Conservation (phyloP, 2,113 vertebrate species). For the Gobiocypris rarus region DNA sequence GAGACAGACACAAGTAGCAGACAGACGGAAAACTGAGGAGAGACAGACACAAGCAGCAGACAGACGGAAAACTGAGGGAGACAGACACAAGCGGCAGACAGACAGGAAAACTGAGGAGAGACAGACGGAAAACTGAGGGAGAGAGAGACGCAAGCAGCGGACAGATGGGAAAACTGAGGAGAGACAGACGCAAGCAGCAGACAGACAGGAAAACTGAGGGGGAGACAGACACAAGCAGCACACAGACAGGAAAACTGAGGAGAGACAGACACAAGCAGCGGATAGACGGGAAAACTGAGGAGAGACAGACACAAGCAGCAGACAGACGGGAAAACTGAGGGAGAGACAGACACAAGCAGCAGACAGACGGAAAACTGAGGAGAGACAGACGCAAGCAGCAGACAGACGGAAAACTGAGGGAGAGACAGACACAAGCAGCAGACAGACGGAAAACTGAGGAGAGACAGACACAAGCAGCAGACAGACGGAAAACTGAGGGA, state of each 20-base stretch:
- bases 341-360: not conserved
- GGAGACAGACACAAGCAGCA: not conserved
- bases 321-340: too few relatives aligned
- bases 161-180: too few relatives aligned
- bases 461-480: too few relatives aligned
- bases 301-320: too few relatives aligned
- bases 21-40: not conserved
- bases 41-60: too few relatives aligned
- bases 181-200: not conserved
- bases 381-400: too few relatives aligned
- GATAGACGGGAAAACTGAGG: not conserved
- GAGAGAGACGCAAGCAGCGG: too few relatives aligned
- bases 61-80: not conserved
- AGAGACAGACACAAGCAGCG: too few relatives aligned
- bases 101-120: too few relatives aligned
- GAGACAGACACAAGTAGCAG: not conserved
- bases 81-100: not conserved
- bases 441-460: too few relatives aligned
- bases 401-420: not conserved
- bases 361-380: not conserved
- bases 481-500: not conserved
- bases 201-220: too few relatives aligned
- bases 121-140: not conserved
- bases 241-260: not conserved
- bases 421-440: too few relatives aligned